Evolutionary conservation across 2,888 invertebrate species (phyloP), one percentile per base, ranked within the genome.

Genomic region (Acanthosoma haemorrhoidale): DNA sequence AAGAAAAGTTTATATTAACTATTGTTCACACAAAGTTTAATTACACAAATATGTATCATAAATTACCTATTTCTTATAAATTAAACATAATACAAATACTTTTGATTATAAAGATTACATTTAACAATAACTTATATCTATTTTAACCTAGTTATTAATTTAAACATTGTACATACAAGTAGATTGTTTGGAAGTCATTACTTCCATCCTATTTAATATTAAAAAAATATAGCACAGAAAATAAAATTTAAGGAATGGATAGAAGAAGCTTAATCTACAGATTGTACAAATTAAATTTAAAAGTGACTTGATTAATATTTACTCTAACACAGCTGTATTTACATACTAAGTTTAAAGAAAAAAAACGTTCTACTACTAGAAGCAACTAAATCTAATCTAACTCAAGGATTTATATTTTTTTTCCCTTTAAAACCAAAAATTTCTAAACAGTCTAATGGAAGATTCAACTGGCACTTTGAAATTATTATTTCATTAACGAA

Each of bases 161-260:
- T 51, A 25, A 51, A 51, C 25, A 51, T 51, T 51, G 29, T 51
- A 51, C 21, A 51, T 51, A 51, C 51, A 51, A 9, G 21, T 51
- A 51, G 25, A n/a, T n/a, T n/a, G 43, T 25, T 25, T 51, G 25
- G 25, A 51, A 51, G 21, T n/a, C 11, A 25, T n/a, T n/a, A 25
- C 51, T 25, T 51, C 51, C 25, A 51, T 51, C 21, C 9, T 18
- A n/a, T 68, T 18, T 18, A 38, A 29, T 58, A 68, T 68, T 68
- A 68, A 68, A 68, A 68, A 68, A 59, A 68, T 68, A 68, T 15
- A 41, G 34, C 59, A 68, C 29, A 59, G 31, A 32, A 68, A 68
- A 18, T 29, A 25, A 1, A 51, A 39, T 38, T 58, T 68, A 4
- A 36, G 68, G 68, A 68, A 68, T 68, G 68, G 68, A 68, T 36